Base-by-base conservation (phyloP, 2,113 vertebrate genomes). In the Pogona vitticeps region DNA sequence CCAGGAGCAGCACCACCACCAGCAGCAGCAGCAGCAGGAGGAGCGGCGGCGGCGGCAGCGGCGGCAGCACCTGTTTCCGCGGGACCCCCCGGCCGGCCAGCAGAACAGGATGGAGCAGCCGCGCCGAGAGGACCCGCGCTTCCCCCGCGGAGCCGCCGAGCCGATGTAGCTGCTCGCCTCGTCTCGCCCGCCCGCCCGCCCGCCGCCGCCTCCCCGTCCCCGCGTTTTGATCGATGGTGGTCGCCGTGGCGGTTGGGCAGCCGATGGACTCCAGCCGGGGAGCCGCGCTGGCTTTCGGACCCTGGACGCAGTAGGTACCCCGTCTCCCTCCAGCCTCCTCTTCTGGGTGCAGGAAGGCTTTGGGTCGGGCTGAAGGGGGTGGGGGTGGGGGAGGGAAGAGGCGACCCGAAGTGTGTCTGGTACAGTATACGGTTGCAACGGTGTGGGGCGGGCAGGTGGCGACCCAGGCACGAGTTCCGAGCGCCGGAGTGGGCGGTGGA, bases 231-330 rank as follows among this genome's bases (percentile, higher is more conserved):
- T 26, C 33, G 31, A 36, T 6, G 70, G 31, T 33, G 70, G 70
- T 14, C n/a, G n/a, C n/a, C n/a, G 68, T 17, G 70, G 70, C 15
- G 70, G 4, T 38, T 17, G 20, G 38, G 23, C 2, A 67, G 38
- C 65, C 90, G 80, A 94, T 93, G 94, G 94, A 94, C 88, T 86
- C 18, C 76, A 63, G 65, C 88, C 90, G 88, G 89, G 85, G 88
- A 90, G 70, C 89, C 84, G 83, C 79, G 89, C 82, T 86, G 18
- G 89, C 91, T 89, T 85, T 88, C 92, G 92, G 91, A 93, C 88
- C 52, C 83, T 81, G 17, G 21, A 91, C 26, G 91, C 94, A 88
- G 94, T 93, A 94, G 90, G 93, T 94, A 90, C 90, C n/a, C 68
- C 52, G 9, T 20, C 6, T 15, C 17, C 20, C 40, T 14, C 42